These are phyloP conservation scores for Hestina assimilis DNA, from an alignment of 1,140 invertebrate species.

Conservation along the genomic window DNA sequence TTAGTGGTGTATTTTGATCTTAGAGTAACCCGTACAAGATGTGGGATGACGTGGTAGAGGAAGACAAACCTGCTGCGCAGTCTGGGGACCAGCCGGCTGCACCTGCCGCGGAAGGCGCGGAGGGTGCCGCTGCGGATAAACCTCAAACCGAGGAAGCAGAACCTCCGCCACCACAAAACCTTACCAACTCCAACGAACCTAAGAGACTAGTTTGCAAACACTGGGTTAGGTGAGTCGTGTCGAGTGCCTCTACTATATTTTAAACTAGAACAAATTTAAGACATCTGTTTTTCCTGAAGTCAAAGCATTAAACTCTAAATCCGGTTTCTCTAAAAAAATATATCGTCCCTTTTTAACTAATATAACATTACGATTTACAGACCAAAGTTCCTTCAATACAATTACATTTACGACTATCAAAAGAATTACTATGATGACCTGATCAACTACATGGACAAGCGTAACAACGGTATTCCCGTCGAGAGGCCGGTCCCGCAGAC, in stretches of 20 bases:
- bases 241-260: background rate
- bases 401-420: conserved; percentile 89
- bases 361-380: conserved; percentile 68
- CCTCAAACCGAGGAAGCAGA: conserved; percentile 73
- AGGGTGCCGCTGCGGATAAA: conserved; percentile 57
- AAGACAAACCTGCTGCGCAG: conserved; percentile 35
- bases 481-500: conserved; percentile 87
- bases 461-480: conserved; percentile 82
- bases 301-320: too few species aligned
- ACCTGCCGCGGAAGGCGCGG: conserved; percentile 34
- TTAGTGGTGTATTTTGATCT: conserved; percentile 43
- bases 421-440: conserved; percentile 91
- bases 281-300: too few species aligned
- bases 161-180: conserved; percentile 80
- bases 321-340: too few species aligned
- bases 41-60: conserved; percentile 71
- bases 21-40: conserved; percentile 58
- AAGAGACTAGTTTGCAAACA: conserved; percentile 82
- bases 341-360: background rate
- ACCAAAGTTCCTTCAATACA: conserved; percentile 88
- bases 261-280: background rate
- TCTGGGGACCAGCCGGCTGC: conserved; percentile 32
- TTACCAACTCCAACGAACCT: conserved; percentile 61
- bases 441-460: conserved; percentile 88
- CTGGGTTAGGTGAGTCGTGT: conserved; percentile 82